A percentile compares a stretch with the other conserved stretches of the same genome.
These are phyloP conservation scores for Lycaon pictus DNA, from an alignment of 2,113 vertebrate species.

Conservation along the genomic window DNA sequence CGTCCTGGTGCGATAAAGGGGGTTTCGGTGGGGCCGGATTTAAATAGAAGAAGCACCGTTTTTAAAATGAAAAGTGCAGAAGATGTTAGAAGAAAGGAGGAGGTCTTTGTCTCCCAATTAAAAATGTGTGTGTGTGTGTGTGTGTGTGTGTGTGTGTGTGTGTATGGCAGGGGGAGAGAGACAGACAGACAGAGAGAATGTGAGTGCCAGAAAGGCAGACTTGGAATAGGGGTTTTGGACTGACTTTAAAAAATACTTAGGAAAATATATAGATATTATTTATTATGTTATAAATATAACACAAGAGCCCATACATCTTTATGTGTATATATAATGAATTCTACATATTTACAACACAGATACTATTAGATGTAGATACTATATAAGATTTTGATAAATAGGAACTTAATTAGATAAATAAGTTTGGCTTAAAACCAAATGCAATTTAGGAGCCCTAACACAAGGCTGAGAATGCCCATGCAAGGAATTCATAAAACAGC, in stretches of 20 bases:
- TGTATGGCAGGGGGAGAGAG: background rate
- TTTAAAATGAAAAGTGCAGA: slow-evolving; percentile 28
- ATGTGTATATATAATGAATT: background rate
- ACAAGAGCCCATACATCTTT: background rate
- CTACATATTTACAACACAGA: background rate
- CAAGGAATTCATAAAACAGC: background rate
- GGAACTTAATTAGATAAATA: slow-evolving; percentile 25
- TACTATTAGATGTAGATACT: background rate
- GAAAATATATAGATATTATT: background rate
- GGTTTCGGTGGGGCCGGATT: background rate
- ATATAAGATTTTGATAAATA: slow-evolving; percentile 25
- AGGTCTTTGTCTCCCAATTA: slow-evolving; percentile 15
- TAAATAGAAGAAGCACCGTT: background rate
- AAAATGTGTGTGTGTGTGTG: background rate
- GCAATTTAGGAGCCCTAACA: background rate
- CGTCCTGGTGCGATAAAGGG: background rate
- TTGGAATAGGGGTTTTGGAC: background rate
- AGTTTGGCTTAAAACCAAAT: background rate
- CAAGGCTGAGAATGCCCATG: background rate
- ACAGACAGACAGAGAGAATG: background rate
- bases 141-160: background rate
- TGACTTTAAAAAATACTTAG: background rate
- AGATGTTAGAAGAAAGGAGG: background rate
- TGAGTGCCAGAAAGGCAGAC: background rate
- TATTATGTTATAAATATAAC: background rate